Evolutionary conservation across 2,888 invertebrate genomes (phyloP).

Genomic region (Diarsia mendica): DNA sequence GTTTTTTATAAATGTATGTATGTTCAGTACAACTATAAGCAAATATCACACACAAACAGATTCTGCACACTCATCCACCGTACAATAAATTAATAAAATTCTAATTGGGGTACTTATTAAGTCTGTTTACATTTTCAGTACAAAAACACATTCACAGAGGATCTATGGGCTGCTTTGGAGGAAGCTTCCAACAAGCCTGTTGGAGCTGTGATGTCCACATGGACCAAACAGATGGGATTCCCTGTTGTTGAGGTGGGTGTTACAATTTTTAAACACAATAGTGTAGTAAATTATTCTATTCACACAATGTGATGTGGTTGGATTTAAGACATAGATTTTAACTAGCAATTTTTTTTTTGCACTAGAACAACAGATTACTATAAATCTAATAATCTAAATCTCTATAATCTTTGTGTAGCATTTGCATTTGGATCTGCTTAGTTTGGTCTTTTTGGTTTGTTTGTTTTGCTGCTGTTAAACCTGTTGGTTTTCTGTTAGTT

Average conservation of each 20-base stretch:
- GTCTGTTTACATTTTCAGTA: conserved; percentile 89
- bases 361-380: not conserved
- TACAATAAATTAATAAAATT: not conserved
- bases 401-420: not conserved
- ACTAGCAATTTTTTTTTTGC: not conserved
- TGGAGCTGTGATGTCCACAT: conserved; percentile 97
- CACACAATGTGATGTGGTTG: not conserved
- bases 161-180: conserved; percentile 97
- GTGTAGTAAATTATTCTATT: not conserved
- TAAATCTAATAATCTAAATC: too few species aligned
- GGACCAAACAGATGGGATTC: conserved; percentile 99
- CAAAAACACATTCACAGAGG: conserved; percentile 97
- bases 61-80: not conserved
- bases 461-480: not conserved
- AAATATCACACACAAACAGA: not conserved
- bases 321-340: not conserved
- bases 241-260: conserved; percentile 92
- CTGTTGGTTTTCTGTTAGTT: not conserved
- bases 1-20: conserved; percentile 4
- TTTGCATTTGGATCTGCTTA: not conserved
- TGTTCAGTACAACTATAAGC: not conserved
- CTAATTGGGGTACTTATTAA: conserved; percentile 8
- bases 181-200: conserved; percentile 97
- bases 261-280: not conserved
- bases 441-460: too few species aligned